Conservation (phyloP, 1,140 invertebrate genomes). For the Rhopalosiphum padi region DNA sequence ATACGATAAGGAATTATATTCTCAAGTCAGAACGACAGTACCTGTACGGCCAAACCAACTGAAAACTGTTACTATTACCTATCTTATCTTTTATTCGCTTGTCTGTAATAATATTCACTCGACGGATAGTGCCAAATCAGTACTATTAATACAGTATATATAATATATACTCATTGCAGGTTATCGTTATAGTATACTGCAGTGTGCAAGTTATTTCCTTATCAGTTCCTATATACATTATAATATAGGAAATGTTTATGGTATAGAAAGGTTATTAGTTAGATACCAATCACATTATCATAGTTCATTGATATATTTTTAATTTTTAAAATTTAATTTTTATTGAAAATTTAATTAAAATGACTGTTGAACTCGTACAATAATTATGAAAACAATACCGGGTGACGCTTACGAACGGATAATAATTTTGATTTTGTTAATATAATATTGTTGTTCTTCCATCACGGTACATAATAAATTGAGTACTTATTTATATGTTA, state of each 20-base stretch:
- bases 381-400: background rate
- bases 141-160: background rate
- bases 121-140: background rate
- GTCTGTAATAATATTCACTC: background rate
- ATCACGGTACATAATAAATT: background rate
- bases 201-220: background rate
- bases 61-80: background rate
- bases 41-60: background rate
- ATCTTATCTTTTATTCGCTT: slow-evolving; percentile 2
- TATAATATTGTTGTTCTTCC: background rate
- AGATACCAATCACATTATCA: background rate
- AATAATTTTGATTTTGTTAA: background rate
- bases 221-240: too few species aligned
- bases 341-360: background rate
- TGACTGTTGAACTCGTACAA: background rate
- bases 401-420: background rate
- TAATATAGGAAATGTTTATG: background rate
- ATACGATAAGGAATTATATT: background rate
- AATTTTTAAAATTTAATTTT: background rate
- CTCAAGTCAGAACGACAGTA: background rate
- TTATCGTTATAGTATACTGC: background rate
- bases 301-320: background rate
- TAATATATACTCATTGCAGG: background rate
- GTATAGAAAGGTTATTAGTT: background rate
- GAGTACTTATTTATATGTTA: background rate